Percentiles rank a stretch among this genome's conserved stretches.
Conservation (phyloP, 2,888 invertebrate species). For the Aricia artaxerxes region DNA sequence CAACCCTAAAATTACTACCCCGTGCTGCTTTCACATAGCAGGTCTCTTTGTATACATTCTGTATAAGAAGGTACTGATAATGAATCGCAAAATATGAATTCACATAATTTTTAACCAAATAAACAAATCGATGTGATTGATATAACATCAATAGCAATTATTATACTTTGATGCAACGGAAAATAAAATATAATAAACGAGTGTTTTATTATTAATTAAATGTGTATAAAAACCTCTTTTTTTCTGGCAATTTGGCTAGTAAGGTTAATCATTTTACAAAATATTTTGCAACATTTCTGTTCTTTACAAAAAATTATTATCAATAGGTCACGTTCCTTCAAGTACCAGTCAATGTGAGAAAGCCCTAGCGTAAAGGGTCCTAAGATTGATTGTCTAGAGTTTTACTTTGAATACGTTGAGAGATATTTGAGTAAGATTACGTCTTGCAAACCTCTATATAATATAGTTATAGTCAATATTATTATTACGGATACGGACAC, state of each 20-base stretch:
- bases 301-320: too few relatives aligned
- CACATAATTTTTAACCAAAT: not conserved
- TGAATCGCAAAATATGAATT: not conserved
- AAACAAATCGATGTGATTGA: too few relatives aligned
- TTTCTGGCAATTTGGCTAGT: not conserved
- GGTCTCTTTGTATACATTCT: not conserved
- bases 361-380: slow-evolving; percentile 71
- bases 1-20: slow-evolving; percentile 53
- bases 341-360: slow-evolving; percentile 39
- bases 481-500: too few relatives aligned
- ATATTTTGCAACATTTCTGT: too few relatives aligned
- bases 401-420: slow-evolving; percentile 59
- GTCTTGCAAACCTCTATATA: slow-evolving; percentile 42
- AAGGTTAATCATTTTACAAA: too few relatives aligned
- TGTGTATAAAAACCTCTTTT: not conserved
- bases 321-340: not conserved
- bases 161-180: too few relatives aligned
- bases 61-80: not conserved
- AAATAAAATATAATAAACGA: too few relatives aligned
- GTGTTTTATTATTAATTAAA: not conserved
- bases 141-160: too few relatives aligned
- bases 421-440: slow-evolving; percentile 46
- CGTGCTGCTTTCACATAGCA: slow-evolving; percentile 35
- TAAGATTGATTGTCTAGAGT: slow-evolving; percentile 74
- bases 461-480: not conserved